A percentile compares a stretch with the other conserved stretches of the same genome.
These are phyloP conservation scores for Chironomus striatipennis DNA, from an alignment of 1,140 invertebrate genomes.

Conservation along the genomic window DNA sequence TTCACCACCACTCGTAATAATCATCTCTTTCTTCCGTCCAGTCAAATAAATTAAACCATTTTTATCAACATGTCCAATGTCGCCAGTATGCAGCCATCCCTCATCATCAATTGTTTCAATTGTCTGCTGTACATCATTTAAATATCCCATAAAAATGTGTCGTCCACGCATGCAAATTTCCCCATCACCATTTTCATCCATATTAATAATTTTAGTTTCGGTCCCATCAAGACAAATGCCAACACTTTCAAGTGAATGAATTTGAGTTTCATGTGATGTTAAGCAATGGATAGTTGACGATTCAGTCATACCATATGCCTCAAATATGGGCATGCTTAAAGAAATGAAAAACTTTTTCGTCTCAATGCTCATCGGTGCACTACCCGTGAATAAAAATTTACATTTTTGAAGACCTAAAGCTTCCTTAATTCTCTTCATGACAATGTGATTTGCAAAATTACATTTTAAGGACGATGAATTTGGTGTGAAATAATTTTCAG, in stretches of 20 bases:
- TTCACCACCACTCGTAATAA: conserved; percentile 92
- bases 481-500: conserved; percentile 45
- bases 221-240: conserved; percentile 55
- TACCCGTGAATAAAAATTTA: conserved; percentile 57
- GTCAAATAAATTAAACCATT: conserved; percentile 70
- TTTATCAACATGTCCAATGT: conserved; percentile 65
- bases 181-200: conserved; percentile 62
- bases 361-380: conserved; percentile 74
- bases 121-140: conserved; percentile 44
- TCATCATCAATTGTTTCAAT: conserved; percentile 58
- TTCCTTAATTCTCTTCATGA: conserved; percentile 65
- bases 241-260: conserved; percentile 54
- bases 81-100: conserved; percentile 72
- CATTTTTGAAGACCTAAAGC: conserved; percentile 68
- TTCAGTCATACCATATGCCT: conserved; percentile 82
- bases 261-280: conserved; percentile 38
- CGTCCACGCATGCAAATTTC: conserved; percentile 70
- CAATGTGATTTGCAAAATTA: conserved; percentile 51
- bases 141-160: conserved; percentile 84
- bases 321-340: conserved; percentile 71
- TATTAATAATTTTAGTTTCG: conserved; percentile 55
- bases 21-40: conserved; percentile 76
- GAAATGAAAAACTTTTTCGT: conserved; percentile 80
- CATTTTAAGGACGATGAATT: conserved; percentile 46
- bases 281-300: conserved; percentile 54